A percentile compares a stretch with the other conserved stretches of the same genome.
phyloP scores from a whole-genome alignment of 2,113 vertebrate genomes.

The Trichechus manatus region DNA sequence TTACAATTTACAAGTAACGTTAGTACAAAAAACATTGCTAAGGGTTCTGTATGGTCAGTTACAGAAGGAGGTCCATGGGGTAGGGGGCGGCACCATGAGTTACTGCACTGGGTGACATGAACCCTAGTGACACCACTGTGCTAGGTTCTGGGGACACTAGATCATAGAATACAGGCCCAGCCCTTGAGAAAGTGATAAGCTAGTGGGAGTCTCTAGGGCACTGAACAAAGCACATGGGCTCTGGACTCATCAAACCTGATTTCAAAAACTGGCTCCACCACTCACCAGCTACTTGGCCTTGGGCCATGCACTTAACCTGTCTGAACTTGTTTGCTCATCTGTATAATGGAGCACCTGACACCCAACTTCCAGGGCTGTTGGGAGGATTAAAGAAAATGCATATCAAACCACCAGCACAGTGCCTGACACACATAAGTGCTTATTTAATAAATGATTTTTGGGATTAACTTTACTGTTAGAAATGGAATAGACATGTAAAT shows the following conservation, averaged over 20 bases:
- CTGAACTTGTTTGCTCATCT: constrained; percentile 15
- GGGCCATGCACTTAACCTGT: background rate
- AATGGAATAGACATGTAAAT: background rate
- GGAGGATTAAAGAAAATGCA: background rate
- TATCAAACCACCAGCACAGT: background rate
- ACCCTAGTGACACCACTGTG: background rate
- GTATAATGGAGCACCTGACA: background rate
- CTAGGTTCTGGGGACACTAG: background rate
- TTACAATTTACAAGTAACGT: too few relatives aligned
- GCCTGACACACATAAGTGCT: background rate
- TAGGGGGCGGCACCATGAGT: too few relatives aligned
- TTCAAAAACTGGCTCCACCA: background rate
- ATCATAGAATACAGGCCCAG: background rate
- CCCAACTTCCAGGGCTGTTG: background rate
- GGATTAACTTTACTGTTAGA: background rate
- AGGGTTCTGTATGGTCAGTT: too few relatives aligned
- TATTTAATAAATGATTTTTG: background rate
- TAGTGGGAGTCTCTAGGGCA: background rate
- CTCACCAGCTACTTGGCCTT: background rate
- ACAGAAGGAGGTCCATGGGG: too few relatives aligned
- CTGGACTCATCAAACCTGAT: background rate
- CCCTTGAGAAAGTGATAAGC: background rate
- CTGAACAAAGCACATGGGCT: background rate
- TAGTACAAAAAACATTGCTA: too few relatives aligned
- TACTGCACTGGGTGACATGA: too few relatives aligned